Evolutionary conservation across 2,888 invertebrate genomes (phyloP).

Genomic region (Chaetogeoica ovagalla): DNA sequence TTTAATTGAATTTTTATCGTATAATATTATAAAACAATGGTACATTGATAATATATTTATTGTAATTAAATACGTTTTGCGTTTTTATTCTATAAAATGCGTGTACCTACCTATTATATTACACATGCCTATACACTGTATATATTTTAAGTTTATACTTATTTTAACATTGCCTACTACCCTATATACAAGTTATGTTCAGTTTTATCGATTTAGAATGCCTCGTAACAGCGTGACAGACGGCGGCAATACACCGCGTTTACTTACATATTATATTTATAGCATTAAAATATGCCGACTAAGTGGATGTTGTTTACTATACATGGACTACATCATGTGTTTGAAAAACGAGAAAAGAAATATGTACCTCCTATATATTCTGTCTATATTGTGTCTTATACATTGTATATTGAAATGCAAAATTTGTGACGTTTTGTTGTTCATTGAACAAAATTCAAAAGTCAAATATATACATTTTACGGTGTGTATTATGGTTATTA

Average conservation of each 20-base stretch:
- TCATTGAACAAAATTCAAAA: not conserved
- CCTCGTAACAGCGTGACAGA: too few species aligned
- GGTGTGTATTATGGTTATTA: not conserved
- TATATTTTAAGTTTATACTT: not conserved
- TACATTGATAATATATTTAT: not conserved
- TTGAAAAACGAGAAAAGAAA: not conserved
- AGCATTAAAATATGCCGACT: not conserved
- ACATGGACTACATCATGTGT: not conserved
- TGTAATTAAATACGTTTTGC: not conserved
- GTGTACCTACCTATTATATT: not conserved
- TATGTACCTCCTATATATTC: not conserved
- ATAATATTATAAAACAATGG: not conserved
- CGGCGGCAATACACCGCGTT: too few species aligned
- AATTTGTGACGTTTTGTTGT: not conserved
- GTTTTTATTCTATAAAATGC: not conserved
- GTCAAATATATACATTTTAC: not conserved
- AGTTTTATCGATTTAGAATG: constrained; percentile 1
- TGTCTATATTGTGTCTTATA: not conserved
- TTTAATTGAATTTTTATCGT: not conserved
- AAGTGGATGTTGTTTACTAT: not conserved
- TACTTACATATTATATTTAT: not conserved
- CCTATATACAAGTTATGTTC: not conserved
- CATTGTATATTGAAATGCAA: not conserved
- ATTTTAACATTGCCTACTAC: not conserved
- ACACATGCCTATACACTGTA: not conserved